These are phyloP conservation scores for Carlito syrichta DNA, from an alignment of 2,113 vertebrate genomes.

Conservation along the genomic window DNA sequence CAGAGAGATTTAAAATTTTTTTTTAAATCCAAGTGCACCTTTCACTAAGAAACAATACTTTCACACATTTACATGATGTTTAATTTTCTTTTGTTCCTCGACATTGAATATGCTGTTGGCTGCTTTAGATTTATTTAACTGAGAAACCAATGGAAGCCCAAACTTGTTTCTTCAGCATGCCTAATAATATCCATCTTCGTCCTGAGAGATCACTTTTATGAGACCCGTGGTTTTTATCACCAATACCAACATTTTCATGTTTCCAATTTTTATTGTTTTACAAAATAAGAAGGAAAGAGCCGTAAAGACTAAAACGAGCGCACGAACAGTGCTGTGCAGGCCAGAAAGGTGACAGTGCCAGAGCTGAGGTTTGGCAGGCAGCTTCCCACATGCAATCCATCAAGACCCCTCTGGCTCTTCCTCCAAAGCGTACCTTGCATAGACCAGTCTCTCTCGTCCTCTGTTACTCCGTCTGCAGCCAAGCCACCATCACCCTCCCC, in stretches of 20 bases:
- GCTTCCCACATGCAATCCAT: not conserved
- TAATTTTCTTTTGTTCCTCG: not conserved
- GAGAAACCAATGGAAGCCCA: not conserved
- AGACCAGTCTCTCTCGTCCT: not conserved
- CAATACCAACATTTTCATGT: not conserved
- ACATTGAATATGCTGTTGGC: not conserved
- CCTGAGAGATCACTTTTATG: not conserved
- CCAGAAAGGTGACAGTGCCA: not conserved
- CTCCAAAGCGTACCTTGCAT: not conserved
- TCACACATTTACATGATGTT: not conserved
- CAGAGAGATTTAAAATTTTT: not conserved
- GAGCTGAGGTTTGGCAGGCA: not conserved
- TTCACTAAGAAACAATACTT: not conserved
- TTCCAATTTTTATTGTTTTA: slow-evolving; percentile 24
- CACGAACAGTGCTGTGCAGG: not conserved
- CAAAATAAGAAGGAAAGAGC: not conserved
- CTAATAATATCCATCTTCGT: not conserved
- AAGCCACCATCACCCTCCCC: not conserved
- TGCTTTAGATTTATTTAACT: not conserved
- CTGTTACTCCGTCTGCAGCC: rapidly evolving
- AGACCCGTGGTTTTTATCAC: not conserved
- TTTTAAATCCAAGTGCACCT: not conserved
- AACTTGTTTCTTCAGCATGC: not conserved
- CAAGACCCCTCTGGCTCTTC: not conserved
- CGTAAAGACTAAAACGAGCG: not conserved